These are phyloP conservation scores for Syritta pipiens DNA, from an alignment of 2,888 invertebrate species.

Conservation along the genomic window DNA sequence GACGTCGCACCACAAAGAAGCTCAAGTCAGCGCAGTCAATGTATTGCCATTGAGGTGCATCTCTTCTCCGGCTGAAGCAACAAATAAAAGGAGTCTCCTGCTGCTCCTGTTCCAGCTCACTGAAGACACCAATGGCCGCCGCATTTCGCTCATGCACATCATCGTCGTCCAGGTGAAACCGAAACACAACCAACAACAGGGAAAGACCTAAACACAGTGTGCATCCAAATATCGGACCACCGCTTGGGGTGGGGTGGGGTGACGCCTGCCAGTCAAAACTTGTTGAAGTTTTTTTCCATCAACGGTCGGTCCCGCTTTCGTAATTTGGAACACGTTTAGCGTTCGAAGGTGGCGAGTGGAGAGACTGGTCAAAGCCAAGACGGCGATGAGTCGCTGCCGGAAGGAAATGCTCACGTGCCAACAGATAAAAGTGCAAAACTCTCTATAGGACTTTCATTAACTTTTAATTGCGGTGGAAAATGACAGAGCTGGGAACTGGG, in stretches of 20 bases:
- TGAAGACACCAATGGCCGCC: constrained; percentile 40
- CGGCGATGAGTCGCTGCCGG: background rate
- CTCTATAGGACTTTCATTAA: constrained; percentile 68
- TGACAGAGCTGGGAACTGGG: background rate
- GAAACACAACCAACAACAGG: constrained; percentile 23
- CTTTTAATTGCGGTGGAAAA: constrained; percentile 64
- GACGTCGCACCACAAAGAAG: too few species aligned
- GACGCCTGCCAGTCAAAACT: constrained; percentile 17
- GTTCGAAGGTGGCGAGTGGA: constrained; percentile 57
- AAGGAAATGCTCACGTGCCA: constrained; percentile 42
- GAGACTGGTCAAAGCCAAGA: constrained; percentile 47
- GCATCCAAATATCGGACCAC: constrained; percentile 41
- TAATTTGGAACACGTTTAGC: constrained; percentile 70
- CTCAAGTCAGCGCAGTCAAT: constrained; percentile 42
- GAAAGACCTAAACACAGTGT: constrained; percentile 1
- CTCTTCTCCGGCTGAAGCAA: constrained; percentile 42
- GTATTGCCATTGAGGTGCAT: constrained; percentile 43
- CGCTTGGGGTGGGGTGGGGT: background rate
- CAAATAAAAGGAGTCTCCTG: constrained; percentile 44
- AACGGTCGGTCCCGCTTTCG: constrained; percentile 37
- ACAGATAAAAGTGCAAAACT: constrained; percentile 51
- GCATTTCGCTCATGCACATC: constrained; percentile 59
- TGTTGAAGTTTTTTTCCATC: constrained; percentile 39
- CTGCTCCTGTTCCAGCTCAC: constrained; percentile 42
- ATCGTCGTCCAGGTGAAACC: constrained; percentile 58